Base-by-base conservation (phyloP, 2,888 invertebrate genomes). In the Athalia rosae region DNA sequence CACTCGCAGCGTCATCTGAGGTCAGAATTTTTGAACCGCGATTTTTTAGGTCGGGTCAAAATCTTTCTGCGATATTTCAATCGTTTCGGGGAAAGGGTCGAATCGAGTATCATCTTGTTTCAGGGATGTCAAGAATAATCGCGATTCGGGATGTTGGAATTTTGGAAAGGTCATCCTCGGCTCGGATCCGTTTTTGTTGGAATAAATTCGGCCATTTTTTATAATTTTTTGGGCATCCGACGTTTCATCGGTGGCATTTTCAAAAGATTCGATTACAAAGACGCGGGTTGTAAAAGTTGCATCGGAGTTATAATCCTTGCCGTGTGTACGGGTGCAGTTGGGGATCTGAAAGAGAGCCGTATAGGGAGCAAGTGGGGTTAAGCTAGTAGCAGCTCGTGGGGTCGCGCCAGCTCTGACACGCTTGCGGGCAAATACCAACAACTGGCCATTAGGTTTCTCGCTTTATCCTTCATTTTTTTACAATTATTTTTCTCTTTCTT, bases 311-410 rank as follows among this genome's bases (percentile, higher is more conserved):
- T 28, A 28, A 28, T 28, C 28, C 28, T 28, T 28, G 28, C 28
- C 28, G 28, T 28, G 28, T 28, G 28, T 28, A 28, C 28, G 28
- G 28, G 28, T 28, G 28, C 28, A 28, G 28, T 28, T 28, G 28
- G 62, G 59, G 74, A 48, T 62, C 62, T 59, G 61, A 8, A 59
- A 81, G 82, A 81, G 28, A 28, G 83, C 83, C 82, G 81, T 80
- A n/a, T n/a, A 82, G 81, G 84, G 85, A 83, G 84, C 83, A 87
- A 87, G 87, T 86, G 87, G 86, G 86, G 85, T 87, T 88, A 88
- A 87, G 87, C 86, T 84, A 62, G 86, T 85, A 84, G 85, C 84
- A 85, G 86, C 28, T 84, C 83, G 86, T 83, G 85, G 86, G 87
- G 87, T 87, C 87, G 85, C 87, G 85, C 83, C 85, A 28, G 28